Evolutionary conservation across 1,140 invertebrate species (phyloP), one percentile per base, ranked within the genome.

Genomic region (Pomacea maculata): DNA sequence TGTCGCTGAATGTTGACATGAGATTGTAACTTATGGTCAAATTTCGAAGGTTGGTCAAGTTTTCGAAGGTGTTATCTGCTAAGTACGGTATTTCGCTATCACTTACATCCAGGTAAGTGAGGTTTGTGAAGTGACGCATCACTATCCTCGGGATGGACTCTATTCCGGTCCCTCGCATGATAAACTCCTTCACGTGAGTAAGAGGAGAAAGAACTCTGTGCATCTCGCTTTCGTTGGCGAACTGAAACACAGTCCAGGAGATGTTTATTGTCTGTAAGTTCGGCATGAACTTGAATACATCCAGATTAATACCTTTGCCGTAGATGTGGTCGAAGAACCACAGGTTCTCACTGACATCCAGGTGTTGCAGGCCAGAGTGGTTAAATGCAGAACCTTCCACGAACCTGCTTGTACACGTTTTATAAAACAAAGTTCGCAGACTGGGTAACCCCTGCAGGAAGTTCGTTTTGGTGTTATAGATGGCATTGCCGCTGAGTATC

Each of bases 311-410:
- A 57, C n/a, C 34, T 17, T 17, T 61, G 17, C 74, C 45, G 15
- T 76, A 54, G 15, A 29, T 29, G 52, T 55, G 61, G 29, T 68
- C 65, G 75, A 78, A 78, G 76, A 78, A 78, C 76, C 76, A 78
- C 64, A 78, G 14, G n/a, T 81, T 81, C 14, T 81, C 75, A 19
- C 64, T 71, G 55, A 81, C 54, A n/a, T 78, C 52, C 5, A 81
- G 68, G 15, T 55, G 25, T 19, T 68, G 57, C n/a, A 77, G 55
- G 45, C 67, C 77, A 21, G 72, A 75, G 21, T 75, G 75, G 74
- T 77, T 81, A 67, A 81, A 81, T 10, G 80, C 80, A 52, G 21
- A 17, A 14, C 68, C 29, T 52, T 70, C 74, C 21, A 81, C 77
- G 2, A 9, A 45, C 25, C 67, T 77, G 45, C 63, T 75, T 55